Base-by-base conservation (phyloP, 2,797 vertebrate genomes). In the Glossophaga mutica region DNA sequence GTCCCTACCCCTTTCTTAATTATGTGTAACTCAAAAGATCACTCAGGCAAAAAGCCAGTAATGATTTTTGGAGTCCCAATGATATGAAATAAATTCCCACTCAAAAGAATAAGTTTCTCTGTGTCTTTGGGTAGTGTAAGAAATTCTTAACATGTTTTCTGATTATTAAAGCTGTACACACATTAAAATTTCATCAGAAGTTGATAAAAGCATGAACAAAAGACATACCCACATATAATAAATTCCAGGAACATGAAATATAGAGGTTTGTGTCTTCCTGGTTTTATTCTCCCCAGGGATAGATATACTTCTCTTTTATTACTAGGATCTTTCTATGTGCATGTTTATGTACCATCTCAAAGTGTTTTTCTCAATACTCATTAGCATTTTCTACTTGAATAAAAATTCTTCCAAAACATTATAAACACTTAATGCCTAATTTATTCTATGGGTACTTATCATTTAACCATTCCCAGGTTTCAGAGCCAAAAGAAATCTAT, bases 21-120 rank as follows among this genome's bases (percentile, higher is more conserved):
- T 95, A 93, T 92, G 78, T 87, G 0, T 92, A 57, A 94, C 93
- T 92, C 22, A 90, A 68, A 76, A 88, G 39, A 87, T 34, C 65
- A 84, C 89, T 97, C 65, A 42, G 81, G 67, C 84, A 48, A 96
- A 96, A 95, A 92, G 89, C 87, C 90, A 93, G 78, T 86, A 90
- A 94, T 93, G 32, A 93, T 34, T 57, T 91, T 96, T 59, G 44
- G 91, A 95, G 83, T 79, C 94, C 96, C 55, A 81, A 44, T 50
- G 7, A 15, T 48, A 92, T 93, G 57, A 92, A 98, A 98, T 98
- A 98, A 98, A 98, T 92, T 77, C 77, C 22, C 62, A 1, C 96
- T 97, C 62, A 93, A 91, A 94, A 91, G 65, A 97, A 83, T 81
- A 4, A 85, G 37, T 44, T 37, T 67, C 24, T 2, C 0, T 74